Percentiles rank a stretch among this genome's conserved stretches.
Conservation (phyloP, 1,140 invertebrate genomes). For the Papilio aristodemus region DNA sequence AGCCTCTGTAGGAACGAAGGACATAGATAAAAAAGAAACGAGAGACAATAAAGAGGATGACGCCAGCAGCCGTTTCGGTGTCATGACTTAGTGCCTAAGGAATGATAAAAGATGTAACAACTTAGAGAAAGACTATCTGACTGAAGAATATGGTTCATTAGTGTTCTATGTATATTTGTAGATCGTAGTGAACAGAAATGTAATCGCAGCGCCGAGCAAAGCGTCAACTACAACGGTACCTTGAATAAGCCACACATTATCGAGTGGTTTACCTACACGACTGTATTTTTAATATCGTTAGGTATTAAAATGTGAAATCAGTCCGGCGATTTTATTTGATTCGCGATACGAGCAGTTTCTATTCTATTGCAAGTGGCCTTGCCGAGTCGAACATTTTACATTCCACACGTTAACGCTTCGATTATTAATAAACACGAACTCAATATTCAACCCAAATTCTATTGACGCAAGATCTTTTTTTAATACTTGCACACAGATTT, state of each 20-base stretch:
- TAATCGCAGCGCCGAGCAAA: neutral
- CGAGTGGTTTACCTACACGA: conserved; percentile 23
- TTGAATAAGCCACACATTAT: conserved; percentile 21
- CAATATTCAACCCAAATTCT: conserved; percentile 76
- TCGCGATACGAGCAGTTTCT: conserved; percentile 76
- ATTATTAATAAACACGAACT: conserved; percentile 77
- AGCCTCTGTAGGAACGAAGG: too few relatives aligned
- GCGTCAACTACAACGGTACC: conserved; percentile 14
- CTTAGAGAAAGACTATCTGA: neutral
- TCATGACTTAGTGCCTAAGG: too few relatives aligned
- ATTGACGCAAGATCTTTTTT: conserved; percentile 72
- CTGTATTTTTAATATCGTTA: conserved; percentile 26
- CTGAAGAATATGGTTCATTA: neutral
- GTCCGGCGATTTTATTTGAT: conserved; percentile 70
- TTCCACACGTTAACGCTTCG: conserved; percentile 78
- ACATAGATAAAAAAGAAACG: too few relatives aligned
- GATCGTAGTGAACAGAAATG: neutral
- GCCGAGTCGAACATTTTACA: conserved; percentile 76
- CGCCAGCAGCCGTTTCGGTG: too few relatives aligned
- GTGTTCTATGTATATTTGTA: neutral
- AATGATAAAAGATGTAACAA: too few relatives aligned
- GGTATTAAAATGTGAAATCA: conserved; percentile 62
- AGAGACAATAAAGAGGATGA: too few relatives aligned
- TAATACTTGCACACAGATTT: conserved; percentile 56
- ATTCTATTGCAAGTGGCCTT: conserved; percentile 79